Evolutionary conservation across 2,797 vertebrate genomes (phyloP), one percentile per base, ranked within the genome.

Genomic region (Pterois miles): DNA sequence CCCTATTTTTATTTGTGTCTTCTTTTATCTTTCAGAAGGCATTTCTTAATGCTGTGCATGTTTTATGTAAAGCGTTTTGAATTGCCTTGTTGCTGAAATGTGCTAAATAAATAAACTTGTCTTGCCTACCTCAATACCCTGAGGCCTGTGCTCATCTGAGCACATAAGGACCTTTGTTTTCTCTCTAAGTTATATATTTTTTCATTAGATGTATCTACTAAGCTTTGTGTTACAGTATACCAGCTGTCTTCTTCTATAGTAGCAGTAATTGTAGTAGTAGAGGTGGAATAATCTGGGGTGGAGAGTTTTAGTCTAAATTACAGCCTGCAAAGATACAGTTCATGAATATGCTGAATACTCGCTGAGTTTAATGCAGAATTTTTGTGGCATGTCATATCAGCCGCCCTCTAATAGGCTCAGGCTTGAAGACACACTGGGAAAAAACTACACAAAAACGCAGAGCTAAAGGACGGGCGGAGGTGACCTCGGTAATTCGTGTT

Each of bases 401-500:
- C 59, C 2, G n/a, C 71, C 64, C 31, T 25, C 22, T 34, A 53
- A 65, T 12, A 72, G 23, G 33, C 31, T 63, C 10, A 6, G 71
- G 9, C 62, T 53, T 18, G 60, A 66, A 53, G 50, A 38, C 14
- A 56, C 16, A 46, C 13, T 31, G 13, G 36, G 43, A 13, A 50
- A 7, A 38, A 65, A 12, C 31, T 3, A 8, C 34, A 38, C 59
- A 68, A 38, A 56, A 57, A 53, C 10, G 25, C 27, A 56, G 54
- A 74, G 36, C 77, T 29, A 59, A 27, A 22, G 48, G 43, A 76
- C 43, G 72, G 56, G 71, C 10, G 57, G 63, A 23, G 71, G 74
- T 58, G 74, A 90, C 85, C 84, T 86, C 75, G 27, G 82, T 90
- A 85, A 89, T 89, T 88, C 2, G 29, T 76, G 81, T 81, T 7